phyloP scores from a whole-genome alignment of 2,888 invertebrate genomes.

The Frankliniella intonsa region DNA sequence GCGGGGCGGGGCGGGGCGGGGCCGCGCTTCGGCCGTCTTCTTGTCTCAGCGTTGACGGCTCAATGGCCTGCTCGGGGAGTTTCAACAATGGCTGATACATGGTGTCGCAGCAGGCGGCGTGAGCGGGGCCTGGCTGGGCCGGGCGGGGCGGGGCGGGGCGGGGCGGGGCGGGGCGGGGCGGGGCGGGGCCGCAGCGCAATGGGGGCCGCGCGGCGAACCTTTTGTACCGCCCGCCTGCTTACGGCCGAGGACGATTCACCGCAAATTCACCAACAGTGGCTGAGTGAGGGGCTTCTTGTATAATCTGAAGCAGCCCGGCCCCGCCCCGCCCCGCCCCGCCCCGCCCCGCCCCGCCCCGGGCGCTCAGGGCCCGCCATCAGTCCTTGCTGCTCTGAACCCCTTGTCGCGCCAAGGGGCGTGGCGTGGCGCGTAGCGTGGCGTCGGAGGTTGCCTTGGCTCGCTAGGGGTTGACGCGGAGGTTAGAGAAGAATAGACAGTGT shows the following conservation, averaged over 20 bases:
- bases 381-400: too few relatives aligned
- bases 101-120: neutral
- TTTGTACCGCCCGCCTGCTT: neutral
- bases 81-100: too few relatives aligned
- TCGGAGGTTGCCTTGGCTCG: too few relatives aligned
- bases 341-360: neutral
- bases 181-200: neutral
- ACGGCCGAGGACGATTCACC: neutral
- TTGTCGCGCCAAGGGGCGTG: neutral
- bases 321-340: too few relatives aligned
- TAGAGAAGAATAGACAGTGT: too few relatives aligned
- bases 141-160: neutral
- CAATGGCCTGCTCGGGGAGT: too few relatives aligned
- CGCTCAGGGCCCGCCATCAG: too few relatives aligned
- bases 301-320: neutral
- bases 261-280: slow-evolving; percentile 4
- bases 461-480: too few relatives aligned
- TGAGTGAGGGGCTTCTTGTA: neutral
- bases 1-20: too few relatives aligned
- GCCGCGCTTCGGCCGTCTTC: too few relatives aligned
- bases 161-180: neutral
- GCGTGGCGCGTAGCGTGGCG: neutral
- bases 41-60: too few relatives aligned
- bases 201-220: neutral
- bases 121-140: neutral